Evolutionary conservation across 2,888 invertebrate species (phyloP).

Genomic region (Ectemnius continuus): DNA sequence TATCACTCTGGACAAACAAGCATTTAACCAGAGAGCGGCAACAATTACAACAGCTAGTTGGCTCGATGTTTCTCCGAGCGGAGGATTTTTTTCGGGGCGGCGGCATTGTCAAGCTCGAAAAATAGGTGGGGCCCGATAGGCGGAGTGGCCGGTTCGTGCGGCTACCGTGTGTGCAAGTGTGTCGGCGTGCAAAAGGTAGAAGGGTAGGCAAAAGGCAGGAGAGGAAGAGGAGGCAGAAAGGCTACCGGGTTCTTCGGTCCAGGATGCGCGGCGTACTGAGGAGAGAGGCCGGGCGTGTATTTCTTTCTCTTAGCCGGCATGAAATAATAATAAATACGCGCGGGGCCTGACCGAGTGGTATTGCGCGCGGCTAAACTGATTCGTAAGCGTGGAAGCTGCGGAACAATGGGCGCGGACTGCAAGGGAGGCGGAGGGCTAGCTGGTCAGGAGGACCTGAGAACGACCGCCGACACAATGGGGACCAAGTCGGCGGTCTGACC

Average conservation of each 20-base stretch:
- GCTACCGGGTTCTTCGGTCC: constrained; percentile 20
- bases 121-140: too few species aligned
- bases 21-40: background rate
- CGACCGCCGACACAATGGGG: constrained; percentile 75
- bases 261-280: constrained; percentile 8
- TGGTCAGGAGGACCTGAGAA: constrained; percentile 65
- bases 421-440: constrained; percentile 23
- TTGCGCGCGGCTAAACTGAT: constrained; percentile 66
- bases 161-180: too few species aligned
- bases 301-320: constrained; percentile 49
- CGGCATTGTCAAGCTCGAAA: too few species aligned
- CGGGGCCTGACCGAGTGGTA: constrained; percentile 55
- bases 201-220: too few species aligned
- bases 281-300: constrained; percentile 19
- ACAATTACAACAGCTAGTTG: background rate
- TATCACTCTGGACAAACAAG: background rate
- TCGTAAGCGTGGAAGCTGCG: constrained; percentile 75
- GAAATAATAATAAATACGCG: constrained; percentile 65
- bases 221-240: too few species aligned
- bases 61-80: too few species aligned
- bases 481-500: constrained; percentile 76
- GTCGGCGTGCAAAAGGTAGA: too few species aligned
- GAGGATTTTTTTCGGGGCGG: too few species aligned
- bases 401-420: constrained; percentile 73
- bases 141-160: too few species aligned